A percentile compares a stretch with the other conserved stretches of the same genome.
Evolutionary conservation across 2,113 vertebrate genomes (phyloP).

Genomic region (Macquaria australasica): DNA sequence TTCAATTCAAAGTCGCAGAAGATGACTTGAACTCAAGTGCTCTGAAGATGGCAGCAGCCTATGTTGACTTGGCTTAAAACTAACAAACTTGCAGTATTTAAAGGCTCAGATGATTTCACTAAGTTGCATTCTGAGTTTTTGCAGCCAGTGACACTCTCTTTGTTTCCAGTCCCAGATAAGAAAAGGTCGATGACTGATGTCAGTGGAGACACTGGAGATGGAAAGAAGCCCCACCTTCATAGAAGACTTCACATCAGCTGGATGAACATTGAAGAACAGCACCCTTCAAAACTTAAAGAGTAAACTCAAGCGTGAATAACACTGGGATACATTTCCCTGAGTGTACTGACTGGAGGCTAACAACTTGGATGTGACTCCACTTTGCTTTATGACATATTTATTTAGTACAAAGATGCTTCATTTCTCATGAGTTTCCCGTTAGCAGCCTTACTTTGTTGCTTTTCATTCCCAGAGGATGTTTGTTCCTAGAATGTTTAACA

Average conservation of each 20-base stretch:
- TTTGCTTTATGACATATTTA: neutral
- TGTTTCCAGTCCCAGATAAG: slow-evolving; percentile 80
- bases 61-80: too few species aligned
- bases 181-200: slow-evolving; percentile 76
- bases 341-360: neutral
- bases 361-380: neutral
- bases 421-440: neutral
- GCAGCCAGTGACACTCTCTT: neutral
- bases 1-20: neutral
- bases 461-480: neutral
- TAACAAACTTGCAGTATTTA: neutral
- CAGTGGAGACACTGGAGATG: neutral
- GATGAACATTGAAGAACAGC: neutral
- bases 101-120: neutral
- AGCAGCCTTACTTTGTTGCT: neutral
- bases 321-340: neutral
- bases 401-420: neutral
- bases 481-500: neutral
- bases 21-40: too few species aligned
- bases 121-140: neutral
- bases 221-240: neutral
- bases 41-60: too few species aligned
- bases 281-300: neutral
- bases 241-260: neutral
- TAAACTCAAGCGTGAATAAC: neutral